Percentiles rank a stretch among this genome's conserved stretches.
Conservation (phyloP, 2,113 vertebrate species). For the Neoarius graeffei region DNA sequence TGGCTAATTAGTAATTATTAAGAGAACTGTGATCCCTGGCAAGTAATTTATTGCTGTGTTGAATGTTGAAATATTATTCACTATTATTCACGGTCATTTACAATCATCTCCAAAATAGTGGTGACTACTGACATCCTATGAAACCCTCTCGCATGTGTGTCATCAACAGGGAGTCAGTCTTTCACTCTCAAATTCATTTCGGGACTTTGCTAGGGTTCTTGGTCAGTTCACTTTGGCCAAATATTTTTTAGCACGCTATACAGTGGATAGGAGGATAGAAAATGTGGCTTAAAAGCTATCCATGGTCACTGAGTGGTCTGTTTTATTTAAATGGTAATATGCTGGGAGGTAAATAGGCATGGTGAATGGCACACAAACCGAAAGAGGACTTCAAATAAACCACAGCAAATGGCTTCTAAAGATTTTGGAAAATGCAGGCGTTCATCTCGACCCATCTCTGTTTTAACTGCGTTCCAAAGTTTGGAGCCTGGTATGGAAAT, state of each 20-base stretch:
- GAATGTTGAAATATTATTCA: neutral
- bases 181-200: neutral
- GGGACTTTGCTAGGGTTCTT: neutral
- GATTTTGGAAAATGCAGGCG: constrained; percentile 31
- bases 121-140: neutral
- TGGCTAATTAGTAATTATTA: neutral
- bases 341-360: constrained; percentile 61
- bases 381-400: constrained; percentile 61
- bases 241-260: neutral
- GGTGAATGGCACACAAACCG: constrained; percentile 58
- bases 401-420: constrained; percentile 33
- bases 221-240: neutral
- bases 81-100: neutral
- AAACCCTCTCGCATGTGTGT: neutral
- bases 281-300: constrained; percentile 33
- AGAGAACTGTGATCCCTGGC: neutral
- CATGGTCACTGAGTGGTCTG: constrained; percentile 68
- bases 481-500: constrained; percentile 64
- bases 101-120: neutral
- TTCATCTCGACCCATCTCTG: constrained; percentile 63
- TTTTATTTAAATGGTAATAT: constrained; percentile 75
- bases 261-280: constrained; percentile 4
- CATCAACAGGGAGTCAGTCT: neutral
- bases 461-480: constrained; percentile 59
- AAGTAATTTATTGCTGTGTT: neutral